Conservation (phyloP, 2,113 vertebrate species). For the Lethenteron reissneri region DNA sequence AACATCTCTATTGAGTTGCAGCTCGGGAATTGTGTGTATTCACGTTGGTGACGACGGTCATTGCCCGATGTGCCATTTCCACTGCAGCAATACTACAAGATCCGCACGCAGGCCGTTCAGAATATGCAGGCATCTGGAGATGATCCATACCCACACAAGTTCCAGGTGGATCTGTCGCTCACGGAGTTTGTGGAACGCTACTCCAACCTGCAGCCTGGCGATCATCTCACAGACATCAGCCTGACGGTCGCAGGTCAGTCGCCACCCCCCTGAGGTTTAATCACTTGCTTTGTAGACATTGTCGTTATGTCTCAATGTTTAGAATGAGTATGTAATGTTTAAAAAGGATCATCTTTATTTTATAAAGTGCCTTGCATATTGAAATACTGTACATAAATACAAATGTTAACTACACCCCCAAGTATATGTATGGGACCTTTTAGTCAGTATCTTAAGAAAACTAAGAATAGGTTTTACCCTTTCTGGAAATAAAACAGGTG, state of each 20-base stretch:
- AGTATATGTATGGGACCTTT: too few relatives aligned
- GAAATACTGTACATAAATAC: background rate
- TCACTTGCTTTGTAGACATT: background rate
- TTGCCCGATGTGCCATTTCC: background rate
- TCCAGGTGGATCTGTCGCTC: slow-evolving; percentile 54
- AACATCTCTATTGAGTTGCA: too few relatives aligned
- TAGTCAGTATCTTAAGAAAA: too few relatives aligned
- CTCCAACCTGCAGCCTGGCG: slow-evolving; percentile 48
- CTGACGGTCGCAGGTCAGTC: slow-evolving; percentile 54
- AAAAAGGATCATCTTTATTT: background rate
- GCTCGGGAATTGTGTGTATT: too few relatives aligned
- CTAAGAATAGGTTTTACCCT: too few relatives aligned
- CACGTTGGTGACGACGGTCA: too few relatives aligned
- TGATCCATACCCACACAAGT: slow-evolving; percentile 91
- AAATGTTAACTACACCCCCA: too few relatives aligned
- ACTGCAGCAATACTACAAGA: slow-evolving; percentile 86
- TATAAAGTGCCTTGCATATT: background rate
- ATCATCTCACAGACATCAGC: slow-evolving; percentile 42
- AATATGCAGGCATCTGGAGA: slow-evolving; percentile 55
- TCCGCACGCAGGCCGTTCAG: slow-evolving; percentile 60
- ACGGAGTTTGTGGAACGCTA: slow-evolving; percentile 70
- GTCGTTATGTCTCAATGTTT: background rate
- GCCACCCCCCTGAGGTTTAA: too few relatives aligned
- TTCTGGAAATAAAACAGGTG: too few relatives aligned
- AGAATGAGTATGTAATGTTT: background rate